phyloP scores from a whole-genome alignment of 2,888 invertebrate species.

The Ametastegia equiseti region DNA sequence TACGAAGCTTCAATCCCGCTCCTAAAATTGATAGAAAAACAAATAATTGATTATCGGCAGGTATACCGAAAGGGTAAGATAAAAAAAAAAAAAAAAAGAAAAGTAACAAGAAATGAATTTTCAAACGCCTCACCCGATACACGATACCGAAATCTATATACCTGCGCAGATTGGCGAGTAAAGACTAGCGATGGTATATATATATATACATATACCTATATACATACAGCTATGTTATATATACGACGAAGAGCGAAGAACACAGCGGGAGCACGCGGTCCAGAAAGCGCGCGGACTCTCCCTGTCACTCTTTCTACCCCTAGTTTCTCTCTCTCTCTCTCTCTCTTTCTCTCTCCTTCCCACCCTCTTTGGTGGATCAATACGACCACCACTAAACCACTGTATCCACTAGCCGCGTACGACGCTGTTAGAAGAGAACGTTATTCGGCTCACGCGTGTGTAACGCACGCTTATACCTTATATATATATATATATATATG shows the following conservation, averaged over 20 bases:
- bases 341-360: background rate
- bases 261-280: slow-evolving; percentile 34
- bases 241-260: slow-evolving; percentile 3
- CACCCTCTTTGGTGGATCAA: slow-evolving; percentile 50
- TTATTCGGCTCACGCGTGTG: background rate
- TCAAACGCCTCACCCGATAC: background rate
- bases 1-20: no score
- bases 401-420: slow-evolving; percentile 36
- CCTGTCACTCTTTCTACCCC: slow-evolving; percentile 31
- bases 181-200: background rate
- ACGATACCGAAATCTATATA: background rate
- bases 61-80: no score
- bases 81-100: no score
- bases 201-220: background rate
- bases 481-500: background rate
- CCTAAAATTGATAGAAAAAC: no score
- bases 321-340: background rate
- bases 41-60: no score
- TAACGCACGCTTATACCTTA: no score
- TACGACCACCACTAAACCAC: slow-evolving; percentile 54
- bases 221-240: background rate
- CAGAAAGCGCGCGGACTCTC: slow-evolving; percentile 39
- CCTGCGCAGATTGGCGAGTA: no score
- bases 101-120: background rate
- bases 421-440: background rate